phyloP scores from a whole-genome alignment of 1,140 invertebrate species.

The Triops longicaudatus region DNA sequence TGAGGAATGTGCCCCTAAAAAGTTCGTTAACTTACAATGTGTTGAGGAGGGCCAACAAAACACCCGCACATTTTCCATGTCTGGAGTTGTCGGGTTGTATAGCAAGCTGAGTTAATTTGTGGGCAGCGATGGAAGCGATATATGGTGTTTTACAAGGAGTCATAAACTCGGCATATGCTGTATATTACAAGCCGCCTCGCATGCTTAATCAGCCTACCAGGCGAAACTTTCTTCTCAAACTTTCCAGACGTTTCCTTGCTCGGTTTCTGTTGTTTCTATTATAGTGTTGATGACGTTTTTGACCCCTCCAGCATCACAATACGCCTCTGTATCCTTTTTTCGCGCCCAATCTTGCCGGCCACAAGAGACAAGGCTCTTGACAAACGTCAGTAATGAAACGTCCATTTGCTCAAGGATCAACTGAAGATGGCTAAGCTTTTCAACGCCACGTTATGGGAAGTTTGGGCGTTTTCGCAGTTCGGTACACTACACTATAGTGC shows the following conservation, averaged over 20 bases:
- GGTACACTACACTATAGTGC: neutral
- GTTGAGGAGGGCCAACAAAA: neutral
- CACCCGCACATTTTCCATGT: too few relatives aligned
- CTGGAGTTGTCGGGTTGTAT: neutral
- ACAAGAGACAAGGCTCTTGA: neutral
- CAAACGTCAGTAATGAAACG: neutral
- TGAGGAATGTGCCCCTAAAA: neutral
- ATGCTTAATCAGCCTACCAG: neutral
- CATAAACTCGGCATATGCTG: neutral
- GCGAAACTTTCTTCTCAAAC: neutral
- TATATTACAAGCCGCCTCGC: neutral
- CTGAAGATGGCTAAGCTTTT: neutral
- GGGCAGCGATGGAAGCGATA: conserved; percentile 10
- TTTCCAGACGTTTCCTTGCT: neutral
- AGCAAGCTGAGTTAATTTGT: neutral
- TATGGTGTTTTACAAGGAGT: conserved; percentile 1
- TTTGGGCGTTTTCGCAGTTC: conserved; percentile 4
- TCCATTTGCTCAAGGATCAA: neutral
- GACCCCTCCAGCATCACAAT: neutral
- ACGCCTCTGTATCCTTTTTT: neutral
- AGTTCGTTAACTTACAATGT: neutral
- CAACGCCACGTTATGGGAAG: neutral
- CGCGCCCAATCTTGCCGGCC: neutral
- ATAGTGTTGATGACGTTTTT: too few relatives aligned
- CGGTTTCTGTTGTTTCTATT: too few relatives aligned